phyloP scores from a whole-genome alignment of 2,888 invertebrate species.

The Timema cristinae region DNA sequence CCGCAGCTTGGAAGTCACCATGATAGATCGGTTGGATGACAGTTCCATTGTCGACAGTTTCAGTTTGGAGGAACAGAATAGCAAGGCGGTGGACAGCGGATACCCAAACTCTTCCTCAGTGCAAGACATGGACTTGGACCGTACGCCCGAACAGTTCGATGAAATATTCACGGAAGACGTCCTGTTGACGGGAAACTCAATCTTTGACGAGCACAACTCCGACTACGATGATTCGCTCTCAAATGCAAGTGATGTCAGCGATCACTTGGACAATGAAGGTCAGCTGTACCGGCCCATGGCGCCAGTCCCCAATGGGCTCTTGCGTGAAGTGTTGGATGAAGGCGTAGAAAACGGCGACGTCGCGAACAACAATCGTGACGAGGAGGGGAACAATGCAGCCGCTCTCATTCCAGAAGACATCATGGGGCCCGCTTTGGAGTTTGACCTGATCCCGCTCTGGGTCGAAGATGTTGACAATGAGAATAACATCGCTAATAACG shows the following conservation, averaged over 20 bases:
- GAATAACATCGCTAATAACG: constrained; percentile 22
- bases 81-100: constrained; percentile 39
- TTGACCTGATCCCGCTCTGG: constrained; percentile 31
- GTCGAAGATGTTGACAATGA: constrained; percentile 27
- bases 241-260: constrained; percentile 21
- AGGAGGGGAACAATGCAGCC: constrained; percentile 49
- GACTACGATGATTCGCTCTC: constrained; percentile 24
- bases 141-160: constrained; percentile 37
- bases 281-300: constrained; percentile 13
- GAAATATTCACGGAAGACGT: constrained; percentile 35
- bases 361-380: constrained; percentile 52
- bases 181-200: constrained; percentile 15
- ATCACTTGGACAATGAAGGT: constrained; percentile 18
- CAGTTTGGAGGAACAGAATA: constrained; percentile 23
- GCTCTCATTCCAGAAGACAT: constrained; percentile 32
- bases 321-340: constrained; percentile 31
- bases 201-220: background rate
- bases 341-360: constrained; percentile 51
- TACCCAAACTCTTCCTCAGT: constrained; percentile 42
- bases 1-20: background rate
- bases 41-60: constrained; percentile 17
- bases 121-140: constrained; percentile 39
- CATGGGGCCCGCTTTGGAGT: constrained; percentile 36
- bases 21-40: background rate
- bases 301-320: constrained; percentile 18